A percentile compares a stretch with the other conserved stretches of the same genome.
These are phyloP conservation scores for Agriotes lineatus DNA, from an alignment of 2,888 invertebrate species.

Conservation along the genomic window DNA sequence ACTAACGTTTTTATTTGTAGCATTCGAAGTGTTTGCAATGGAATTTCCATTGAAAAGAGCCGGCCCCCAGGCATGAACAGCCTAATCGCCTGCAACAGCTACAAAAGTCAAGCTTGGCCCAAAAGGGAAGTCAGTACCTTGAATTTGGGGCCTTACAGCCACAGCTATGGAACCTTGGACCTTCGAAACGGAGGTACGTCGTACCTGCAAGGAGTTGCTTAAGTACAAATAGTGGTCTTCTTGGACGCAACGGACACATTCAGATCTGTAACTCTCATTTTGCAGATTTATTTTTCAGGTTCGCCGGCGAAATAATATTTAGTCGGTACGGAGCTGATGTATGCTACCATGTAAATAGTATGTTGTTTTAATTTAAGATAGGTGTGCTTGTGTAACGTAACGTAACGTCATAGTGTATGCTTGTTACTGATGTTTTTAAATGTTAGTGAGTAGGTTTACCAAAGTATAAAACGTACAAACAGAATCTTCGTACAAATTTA, in stretches of 20 bases:
- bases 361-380: constrained; percentile 5
- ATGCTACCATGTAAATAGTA: background rate
- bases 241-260: too few relatives aligned
- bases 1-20: constrained; percentile 51
- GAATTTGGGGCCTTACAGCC: constrained; percentile 67
- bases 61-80: constrained; percentile 82
- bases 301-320: background rate
- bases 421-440: constrained; percentile 2
- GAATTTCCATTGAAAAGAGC: constrained; percentile 74
- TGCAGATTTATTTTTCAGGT: background rate
- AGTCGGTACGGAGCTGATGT: background rate
- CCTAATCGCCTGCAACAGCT: constrained; percentile 81
- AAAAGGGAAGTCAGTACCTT: constrained; percentile 58
- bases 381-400: background rate
- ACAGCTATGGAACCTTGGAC: constrained; percentile 70
- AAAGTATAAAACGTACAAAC: background rate
- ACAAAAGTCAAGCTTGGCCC: constrained; percentile 75
- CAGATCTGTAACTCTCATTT: too few relatives aligned
- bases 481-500: background rate
- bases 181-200: constrained; percentile 44
- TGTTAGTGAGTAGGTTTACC: background rate
- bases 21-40: constrained; percentile 65
- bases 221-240: background rate
- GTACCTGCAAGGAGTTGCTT: constrained; percentile 27
- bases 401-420: background rate